phyloP scores from a whole-genome alignment of 2,888 invertebrate species.

The Ichneumon xanthorius region DNA sequence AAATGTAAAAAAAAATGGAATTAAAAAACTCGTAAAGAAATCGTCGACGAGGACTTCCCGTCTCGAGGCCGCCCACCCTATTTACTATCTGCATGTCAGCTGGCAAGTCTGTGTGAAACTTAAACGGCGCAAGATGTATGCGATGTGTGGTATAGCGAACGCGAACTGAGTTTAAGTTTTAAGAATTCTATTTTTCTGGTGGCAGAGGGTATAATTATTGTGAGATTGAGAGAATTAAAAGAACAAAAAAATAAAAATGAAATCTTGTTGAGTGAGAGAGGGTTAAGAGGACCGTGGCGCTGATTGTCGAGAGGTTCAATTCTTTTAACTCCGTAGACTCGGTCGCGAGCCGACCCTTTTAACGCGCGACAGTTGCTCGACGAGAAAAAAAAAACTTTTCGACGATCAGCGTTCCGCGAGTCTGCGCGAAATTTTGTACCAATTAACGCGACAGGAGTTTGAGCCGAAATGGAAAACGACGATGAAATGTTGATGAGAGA shows the following conservation, averaged over 20 bases:
- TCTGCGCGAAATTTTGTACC: conserved; percentile 55
- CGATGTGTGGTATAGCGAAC: conserved; percentile 57
- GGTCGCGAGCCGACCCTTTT: not conserved
- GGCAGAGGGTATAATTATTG: conserved; percentile 73
- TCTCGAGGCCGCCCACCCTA: conserved; percentile 1
- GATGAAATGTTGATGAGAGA: conserved; percentile 55
- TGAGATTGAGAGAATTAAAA: conserved; percentile 62
- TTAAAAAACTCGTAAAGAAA: not conserved
- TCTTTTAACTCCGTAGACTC: not conserved
- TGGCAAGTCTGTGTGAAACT: conserved; percentile 62
- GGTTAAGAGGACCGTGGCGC: not conserved
- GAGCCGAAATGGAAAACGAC: conserved; percentile 36
- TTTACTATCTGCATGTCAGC: conserved; percentile 18
- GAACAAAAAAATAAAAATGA: conserved; percentile 27
- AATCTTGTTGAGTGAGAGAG: conserved; percentile 12
- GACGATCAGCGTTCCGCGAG: conserved; percentile 12
- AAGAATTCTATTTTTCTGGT: conserved; percentile 84
- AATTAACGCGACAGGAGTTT: conserved; percentile 50
- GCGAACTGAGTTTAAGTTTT: conserved; percentile 82
- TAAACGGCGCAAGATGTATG: conserved; percentile 61
- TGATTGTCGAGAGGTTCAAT: conserved; percentile 17
- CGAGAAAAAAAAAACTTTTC: not conserved
- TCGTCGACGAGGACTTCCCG: conserved; percentile 2
- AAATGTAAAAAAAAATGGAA: not conserved
- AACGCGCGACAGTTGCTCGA: not conserved